Percentiles rank a stretch among this genome's conserved stretches.
These are phyloP conservation scores for Ataeniobius toweri DNA, from an alignment of 2,797 vertebrate genomes.

Conservation along the genomic window DNA sequence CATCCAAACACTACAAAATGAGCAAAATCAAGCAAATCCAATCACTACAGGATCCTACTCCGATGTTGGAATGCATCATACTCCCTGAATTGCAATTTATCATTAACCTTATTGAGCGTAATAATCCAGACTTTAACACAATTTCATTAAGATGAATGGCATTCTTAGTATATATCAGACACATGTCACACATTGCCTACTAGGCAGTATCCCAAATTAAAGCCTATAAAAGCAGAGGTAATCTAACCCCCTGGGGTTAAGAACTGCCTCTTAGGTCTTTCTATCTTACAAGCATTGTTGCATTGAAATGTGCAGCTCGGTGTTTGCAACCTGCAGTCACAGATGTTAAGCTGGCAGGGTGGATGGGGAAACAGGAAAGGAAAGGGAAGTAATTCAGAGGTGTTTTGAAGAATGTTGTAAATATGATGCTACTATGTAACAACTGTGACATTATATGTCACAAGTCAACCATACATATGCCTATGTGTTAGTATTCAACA, in stretches of 20 bases:
- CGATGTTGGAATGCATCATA: neutral
- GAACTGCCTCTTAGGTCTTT: conserved; percentile 54
- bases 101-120: neutral
- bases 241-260: conserved; percentile 48
- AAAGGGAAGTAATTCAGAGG: conserved; percentile 23
- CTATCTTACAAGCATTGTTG: conserved; percentile 17
- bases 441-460: conserved; percentile 57
- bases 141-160: conserved; percentile 20
- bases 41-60: neutral
- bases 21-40: neutral
- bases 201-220: neutral
- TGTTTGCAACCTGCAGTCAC: conserved; percentile 67
- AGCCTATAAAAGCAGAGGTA: conserved; percentile 43
- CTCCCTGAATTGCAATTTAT: neutral
- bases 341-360: conserved; percentile 51
- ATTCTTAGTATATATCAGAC: too few relatives aligned
- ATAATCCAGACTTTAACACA: neutral
- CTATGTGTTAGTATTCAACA: conserved; percentile 57
- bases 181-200: too few relatives aligned
- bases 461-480: conserved; percentile 66
- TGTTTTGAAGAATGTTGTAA: conserved; percentile 4
- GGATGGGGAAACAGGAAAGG: conserved; percentile 43
- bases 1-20: neutral
- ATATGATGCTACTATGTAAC: conserved; percentile 66
- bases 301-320: conserved; percentile 52